Percentiles rank a stretch among this genome's conserved stretches.
phyloP scores from a whole-genome alignment of 2,888 invertebrate species.

The Caenorhabditis sp. region DNA sequence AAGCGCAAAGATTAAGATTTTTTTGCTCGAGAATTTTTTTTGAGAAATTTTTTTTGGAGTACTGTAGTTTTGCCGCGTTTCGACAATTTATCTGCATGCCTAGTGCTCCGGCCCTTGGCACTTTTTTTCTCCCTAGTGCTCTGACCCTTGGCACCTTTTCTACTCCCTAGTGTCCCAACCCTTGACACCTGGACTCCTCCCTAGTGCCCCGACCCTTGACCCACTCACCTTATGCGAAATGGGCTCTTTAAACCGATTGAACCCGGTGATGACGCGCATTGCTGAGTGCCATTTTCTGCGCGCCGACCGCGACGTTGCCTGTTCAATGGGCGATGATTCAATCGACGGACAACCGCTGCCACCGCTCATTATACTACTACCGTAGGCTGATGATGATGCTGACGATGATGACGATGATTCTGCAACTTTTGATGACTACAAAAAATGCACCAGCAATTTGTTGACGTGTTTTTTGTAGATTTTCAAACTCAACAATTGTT shows the following conservation, averaged over 20 bases:
- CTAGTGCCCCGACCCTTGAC: background rate
- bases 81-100: too few species aligned
- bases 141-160: too few species aligned
- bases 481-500: background rate
- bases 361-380: constrained; percentile 41
- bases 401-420: constrained; percentile 27
- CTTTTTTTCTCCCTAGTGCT: too few species aligned
- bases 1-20: too few species aligned
- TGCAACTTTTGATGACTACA: background rate
- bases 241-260: constrained; percentile 63
- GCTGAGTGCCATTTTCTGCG: constrained; percentile 67
- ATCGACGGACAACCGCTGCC: constrained; percentile 21
- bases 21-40: too few species aligned
- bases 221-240: constrained; percentile 32
- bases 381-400: constrained; percentile 18
- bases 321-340: constrained; percentile 46
- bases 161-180: background rate
- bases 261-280: constrained; percentile 62
- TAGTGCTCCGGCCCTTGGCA: too few species aligned
- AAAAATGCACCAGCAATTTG: background rate
- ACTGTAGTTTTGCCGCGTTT: too few species aligned
- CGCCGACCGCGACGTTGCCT: constrained; percentile 45
- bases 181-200: background rate
- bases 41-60: too few species aligned
- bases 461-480: background rate